Conservation (phyloP, 2,113 vertebrate genomes). For the Coptodon rendalli region DNA sequence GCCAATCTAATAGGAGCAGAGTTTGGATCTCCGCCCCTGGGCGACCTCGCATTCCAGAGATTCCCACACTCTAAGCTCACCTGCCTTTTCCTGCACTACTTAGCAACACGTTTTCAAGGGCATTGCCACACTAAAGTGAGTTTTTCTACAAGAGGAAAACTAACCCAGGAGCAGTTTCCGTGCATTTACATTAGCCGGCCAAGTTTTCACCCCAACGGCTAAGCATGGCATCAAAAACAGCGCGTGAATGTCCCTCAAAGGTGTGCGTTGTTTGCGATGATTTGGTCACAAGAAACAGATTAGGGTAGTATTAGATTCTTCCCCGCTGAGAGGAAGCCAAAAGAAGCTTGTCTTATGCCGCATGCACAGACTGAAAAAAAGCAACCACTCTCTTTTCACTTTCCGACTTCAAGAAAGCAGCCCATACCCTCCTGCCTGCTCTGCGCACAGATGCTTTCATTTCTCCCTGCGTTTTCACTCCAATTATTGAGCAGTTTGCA, state of each 20-base stretch:
- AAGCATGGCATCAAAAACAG: neutral
- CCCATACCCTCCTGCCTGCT: neutral
- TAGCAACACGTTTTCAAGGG: slow-evolving; percentile 6
- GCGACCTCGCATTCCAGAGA: slow-evolving; percentile 76
- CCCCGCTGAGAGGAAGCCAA: neutral
- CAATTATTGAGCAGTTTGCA: slow-evolving; percentile 19
- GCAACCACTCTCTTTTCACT: slow-evolving; percentile 21
- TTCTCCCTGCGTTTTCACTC: neutral
- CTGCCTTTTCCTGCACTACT: slow-evolving; percentile 62
- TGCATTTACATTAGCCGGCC: neutral
- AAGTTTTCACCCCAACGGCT: slow-evolving; percentile 27
- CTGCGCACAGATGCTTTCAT: slow-evolving; percentile 21
- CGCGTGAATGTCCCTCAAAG: slow-evolving; percentile 24
- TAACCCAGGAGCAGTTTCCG: neutral
- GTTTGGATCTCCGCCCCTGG: slow-evolving; percentile 41
- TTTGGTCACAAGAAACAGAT: slow-evolving; percentile 50
- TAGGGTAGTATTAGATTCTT: slow-evolving; percentile 18
- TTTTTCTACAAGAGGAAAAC: neutral
- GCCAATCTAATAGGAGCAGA: slow-evolving; percentile 23
- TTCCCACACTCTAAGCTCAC: slow-evolving; percentile 76
- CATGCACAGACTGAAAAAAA: neutral
- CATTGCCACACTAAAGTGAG: neutral
- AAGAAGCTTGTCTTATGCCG: neutral
- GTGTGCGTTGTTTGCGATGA: slow-evolving; percentile 24
- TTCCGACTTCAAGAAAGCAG: slow-evolving; percentile 19